These are phyloP conservation scores for Caenorhabditis elegans DNA, from an alignment of 1,140 invertebrate genomes.

Conservation along the genomic window DNA sequence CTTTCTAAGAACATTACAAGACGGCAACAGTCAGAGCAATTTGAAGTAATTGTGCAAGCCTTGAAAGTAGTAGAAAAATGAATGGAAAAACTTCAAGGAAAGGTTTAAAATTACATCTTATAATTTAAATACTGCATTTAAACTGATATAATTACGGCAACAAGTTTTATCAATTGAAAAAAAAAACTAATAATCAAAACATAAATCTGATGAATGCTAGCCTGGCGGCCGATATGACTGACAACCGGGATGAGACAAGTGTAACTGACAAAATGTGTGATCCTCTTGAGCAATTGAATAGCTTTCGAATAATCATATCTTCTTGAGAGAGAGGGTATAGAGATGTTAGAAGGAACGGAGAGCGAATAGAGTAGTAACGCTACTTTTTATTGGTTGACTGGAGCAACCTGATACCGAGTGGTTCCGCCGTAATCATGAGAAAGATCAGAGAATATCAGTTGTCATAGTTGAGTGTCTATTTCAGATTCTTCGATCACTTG, in stretches of 20 bases:
- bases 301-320: conserved; percentile 2
- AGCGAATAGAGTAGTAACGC: neutral
- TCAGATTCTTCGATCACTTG: conserved; percentile 66
- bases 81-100: too few relatives aligned
- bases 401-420: neutral
- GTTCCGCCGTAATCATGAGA: neutral
- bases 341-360: neutral
- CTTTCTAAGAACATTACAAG: too few relatives aligned
- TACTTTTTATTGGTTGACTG: neutral
- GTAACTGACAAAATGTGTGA: neutral
- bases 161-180: too few relatives aligned
- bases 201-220: neutral
- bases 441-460: neutral
- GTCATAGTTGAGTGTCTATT: conserved; percentile 37
- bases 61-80: too few relatives aligned
- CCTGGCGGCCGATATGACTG: neutral
- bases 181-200: too few relatives aligned
- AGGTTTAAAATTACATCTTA: too few relatives aligned
- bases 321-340: neutral
- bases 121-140: too few relatives aligned
- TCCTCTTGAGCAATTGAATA: neutral
- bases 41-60: too few relatives aligned
- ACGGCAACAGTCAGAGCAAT: too few relatives aligned
- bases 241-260: neutral
- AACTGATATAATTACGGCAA: too few relatives aligned